Evolutionary conservation across 2,797 vertebrate species (phyloP).

Genomic region (Ceyx erithaca): DNA sequence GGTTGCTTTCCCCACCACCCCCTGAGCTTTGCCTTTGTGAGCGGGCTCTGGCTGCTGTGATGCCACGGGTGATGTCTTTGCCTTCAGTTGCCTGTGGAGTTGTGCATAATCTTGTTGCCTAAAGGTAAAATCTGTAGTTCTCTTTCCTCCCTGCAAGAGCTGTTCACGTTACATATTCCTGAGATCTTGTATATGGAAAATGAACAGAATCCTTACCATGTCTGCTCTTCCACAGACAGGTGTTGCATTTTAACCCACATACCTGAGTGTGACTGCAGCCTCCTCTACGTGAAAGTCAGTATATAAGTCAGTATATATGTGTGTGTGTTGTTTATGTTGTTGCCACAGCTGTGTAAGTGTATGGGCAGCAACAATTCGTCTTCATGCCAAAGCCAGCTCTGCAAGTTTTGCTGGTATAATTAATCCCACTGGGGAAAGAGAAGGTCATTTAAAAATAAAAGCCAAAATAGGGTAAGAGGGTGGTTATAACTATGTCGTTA

Average conservation of each 20-base stretch:
- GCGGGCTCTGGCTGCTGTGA: background rate
- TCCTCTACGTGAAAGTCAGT: background rate
- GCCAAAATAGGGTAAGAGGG: background rate
- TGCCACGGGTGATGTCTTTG: background rate
- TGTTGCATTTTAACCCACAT: background rate
- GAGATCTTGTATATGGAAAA: background rate
- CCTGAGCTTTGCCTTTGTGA: background rate
- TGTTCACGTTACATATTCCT: background rate
- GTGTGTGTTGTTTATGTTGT: background rate
- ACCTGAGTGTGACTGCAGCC: background rate
- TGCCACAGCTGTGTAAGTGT: background rate
- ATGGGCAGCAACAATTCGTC: background rate
- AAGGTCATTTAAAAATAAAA: slow-evolving; percentile 32
- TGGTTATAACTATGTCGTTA: background rate
- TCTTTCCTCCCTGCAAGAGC: background rate
- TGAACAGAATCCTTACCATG: background rate
- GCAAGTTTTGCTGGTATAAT: slow-evolving; percentile 2
- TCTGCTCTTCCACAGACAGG: background rate
- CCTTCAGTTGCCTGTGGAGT: background rate
- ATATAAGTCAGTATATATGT: background rate
- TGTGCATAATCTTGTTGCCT: background rate
- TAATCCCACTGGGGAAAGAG: background rate
- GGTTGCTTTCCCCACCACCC: background rate
- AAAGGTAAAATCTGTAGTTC: background rate
- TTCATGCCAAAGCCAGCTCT: background rate